A percentile compares a stretch with the other conserved stretches of the same genome.
Conservation (phyloP, 2,113 vertebrate species). For the Recurvirostra avosetta region DNA sequence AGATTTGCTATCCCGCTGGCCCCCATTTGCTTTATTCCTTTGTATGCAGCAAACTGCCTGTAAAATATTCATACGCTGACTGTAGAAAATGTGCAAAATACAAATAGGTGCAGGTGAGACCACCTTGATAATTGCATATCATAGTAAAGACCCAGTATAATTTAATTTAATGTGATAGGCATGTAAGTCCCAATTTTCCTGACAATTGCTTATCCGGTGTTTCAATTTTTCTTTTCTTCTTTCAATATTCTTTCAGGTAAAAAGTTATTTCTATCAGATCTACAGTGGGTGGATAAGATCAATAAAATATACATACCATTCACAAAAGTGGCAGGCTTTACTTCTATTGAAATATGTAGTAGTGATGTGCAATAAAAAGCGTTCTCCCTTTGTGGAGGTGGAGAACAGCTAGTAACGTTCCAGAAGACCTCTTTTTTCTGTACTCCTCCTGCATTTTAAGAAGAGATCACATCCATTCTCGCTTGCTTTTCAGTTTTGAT, state of each 20-base stretch:
- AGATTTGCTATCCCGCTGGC: neutral
- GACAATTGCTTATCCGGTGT: neutral
- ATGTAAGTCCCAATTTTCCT: neutral
- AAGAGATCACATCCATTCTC: neutral
- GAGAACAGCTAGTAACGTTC: constrained; percentile 12
- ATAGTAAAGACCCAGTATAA: neutral
- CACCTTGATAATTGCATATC: neutral
- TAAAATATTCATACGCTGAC: neutral
- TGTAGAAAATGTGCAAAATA: neutral
- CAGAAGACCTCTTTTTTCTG: neutral
- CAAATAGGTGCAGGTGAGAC: neutral
- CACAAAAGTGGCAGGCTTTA: neutral
- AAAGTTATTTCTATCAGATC: constrained; percentile 8
- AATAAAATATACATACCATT: constrained; percentile 1
- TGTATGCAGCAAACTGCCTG: neutral
- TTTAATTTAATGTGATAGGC: neutral
- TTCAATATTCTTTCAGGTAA: neutral
- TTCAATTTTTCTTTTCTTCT: neutral
- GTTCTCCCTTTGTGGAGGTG: constrained; percentile 18
- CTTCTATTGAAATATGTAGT: neutral
- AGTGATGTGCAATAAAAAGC: constrained; percentile 11
- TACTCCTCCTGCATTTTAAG: constrained; percentile 9
- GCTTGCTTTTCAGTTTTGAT: neutral
- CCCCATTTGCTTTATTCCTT: neutral
- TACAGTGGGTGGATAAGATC: neutral